Percentiles rank a stretch among this genome's conserved stretches.
Evolutionary conservation across 1,140 invertebrate species (phyloP).

Genomic region (Metaphire vulgaris): DNA sequence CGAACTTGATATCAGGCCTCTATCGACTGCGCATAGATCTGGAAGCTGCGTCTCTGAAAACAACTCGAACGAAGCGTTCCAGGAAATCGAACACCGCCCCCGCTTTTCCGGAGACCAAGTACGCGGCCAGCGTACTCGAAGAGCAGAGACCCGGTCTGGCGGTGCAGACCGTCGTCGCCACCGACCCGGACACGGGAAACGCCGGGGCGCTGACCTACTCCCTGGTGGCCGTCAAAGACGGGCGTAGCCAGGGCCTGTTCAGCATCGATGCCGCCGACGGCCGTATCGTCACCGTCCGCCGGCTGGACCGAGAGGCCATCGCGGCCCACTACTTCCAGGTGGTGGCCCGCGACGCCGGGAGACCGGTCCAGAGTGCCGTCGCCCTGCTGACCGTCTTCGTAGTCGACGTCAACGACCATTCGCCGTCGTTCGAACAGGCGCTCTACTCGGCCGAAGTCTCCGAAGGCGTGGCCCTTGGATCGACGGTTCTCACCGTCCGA

Average conservation of each 20-base stretch:
- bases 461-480: constrained; percentile 59
- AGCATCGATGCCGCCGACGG: constrained; percentile 77
- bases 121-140: background rate
- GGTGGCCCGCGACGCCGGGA: constrained; percentile 65
- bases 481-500: constrained; percentile 74
- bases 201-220: constrained; percentile 90
- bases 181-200: constrained; percentile 54
- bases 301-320: constrained; percentile 79
- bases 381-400: constrained; percentile 65
- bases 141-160: background rate
- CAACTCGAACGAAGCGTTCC: background rate
- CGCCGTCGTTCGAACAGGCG: constrained; percentile 45
- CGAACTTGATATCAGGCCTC: background rate
- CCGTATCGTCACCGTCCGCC: constrained; percentile 71
- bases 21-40: background rate
- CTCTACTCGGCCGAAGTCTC: constrained; percentile 36
- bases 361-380: constrained; percentile 75
- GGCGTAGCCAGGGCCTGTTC: constrained; percentile 61
- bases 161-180: constrained; percentile 37
- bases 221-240: constrained; percentile 52
- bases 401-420: constrained; percentile 53
- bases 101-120: background rate
- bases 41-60: background rate
- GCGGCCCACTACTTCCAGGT: constrained; percentile 65
- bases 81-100: background rate